Percentiles rank a stretch among this genome's conserved stretches.
These are phyloP conservation scores for Drosophila borealis DNA, from an alignment of 2,888 invertebrate species.

Conservation along the genomic window DNA sequence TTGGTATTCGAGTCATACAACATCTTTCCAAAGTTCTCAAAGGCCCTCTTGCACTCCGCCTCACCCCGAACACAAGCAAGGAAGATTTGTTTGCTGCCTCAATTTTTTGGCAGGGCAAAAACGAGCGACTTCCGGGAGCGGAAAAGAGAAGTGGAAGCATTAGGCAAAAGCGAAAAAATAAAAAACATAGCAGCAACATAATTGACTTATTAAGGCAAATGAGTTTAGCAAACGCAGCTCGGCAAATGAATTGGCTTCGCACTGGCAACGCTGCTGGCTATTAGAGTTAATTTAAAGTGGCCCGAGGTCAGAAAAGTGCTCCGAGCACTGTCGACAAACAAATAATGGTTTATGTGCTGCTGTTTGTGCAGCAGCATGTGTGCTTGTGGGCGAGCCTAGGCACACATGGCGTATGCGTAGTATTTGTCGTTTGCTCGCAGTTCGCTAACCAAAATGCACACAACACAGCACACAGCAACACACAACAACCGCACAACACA, in stretches of 20 bases:
- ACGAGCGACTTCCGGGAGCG: neutral
- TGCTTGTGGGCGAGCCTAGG: conserved; percentile 17
- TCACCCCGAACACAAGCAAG: neutral
- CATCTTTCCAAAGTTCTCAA: neutral
- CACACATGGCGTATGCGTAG: conserved; percentile 71
- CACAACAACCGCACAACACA: conserved; percentile 20
- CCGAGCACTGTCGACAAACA: conserved; percentile 61
- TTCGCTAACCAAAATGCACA: conserved; percentile 69
- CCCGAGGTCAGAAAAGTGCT: conserved; percentile 36
- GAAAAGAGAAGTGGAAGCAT: conserved; percentile 2
- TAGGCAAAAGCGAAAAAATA: neutral
- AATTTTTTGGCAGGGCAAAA: conserved; percentile 1
- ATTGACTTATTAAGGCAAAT: conserved; percentile 73
- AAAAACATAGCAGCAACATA: conserved; percentile 39
- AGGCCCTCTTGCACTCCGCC: neutral
- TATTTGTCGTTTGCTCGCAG: conserved; percentile 65
- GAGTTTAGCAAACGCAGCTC: conserved; percentile 54
- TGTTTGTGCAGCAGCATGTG: conserved; percentile 8
- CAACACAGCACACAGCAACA: conserved; percentile 29
- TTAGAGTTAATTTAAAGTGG: conserved; percentile 72
- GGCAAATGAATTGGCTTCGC: conserved; percentile 63
- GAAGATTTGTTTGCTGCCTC: conserved; percentile 1
- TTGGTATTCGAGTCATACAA: too few relatives aligned
- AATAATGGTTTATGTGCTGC: conserved; percentile 68
- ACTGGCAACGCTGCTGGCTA: conserved; percentile 35